Base-by-base conservation (phyloP, 1,140 invertebrate genomes). In the Ridgeia piscesae region DNA sequence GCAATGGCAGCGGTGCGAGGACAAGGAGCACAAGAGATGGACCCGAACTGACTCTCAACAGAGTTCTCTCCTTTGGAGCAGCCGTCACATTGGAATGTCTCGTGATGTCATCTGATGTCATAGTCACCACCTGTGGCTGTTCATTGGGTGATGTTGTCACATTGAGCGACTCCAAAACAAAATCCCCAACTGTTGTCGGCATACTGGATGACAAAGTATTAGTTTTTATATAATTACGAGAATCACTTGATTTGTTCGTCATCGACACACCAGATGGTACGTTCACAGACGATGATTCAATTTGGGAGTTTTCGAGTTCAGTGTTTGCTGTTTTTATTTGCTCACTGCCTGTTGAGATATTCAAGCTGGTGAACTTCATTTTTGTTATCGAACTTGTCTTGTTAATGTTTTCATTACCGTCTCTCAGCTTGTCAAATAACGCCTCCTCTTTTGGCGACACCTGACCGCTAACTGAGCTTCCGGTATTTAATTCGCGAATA, bases 1-100 rank as follows among this genome's bases (percentile, higher is more conserved):
- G 95, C 0, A 95, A 58, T 0, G 94, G 94, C 1, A 95, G 77
- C 11, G 95, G 95, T n/a, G 92, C 48, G 31, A 95, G 89, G 21
- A 96, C 94, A 14, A 96, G 92, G 48, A 94, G 91, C 77, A 93
- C 94, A 2, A 95, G 92, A 34, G 94, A n/a, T 11, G 58, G 58
- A 77, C 8, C 58, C 2, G 58, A 77, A 77, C 27, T 17, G 58
- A 77, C 58, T 21, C 14, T 4, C 58, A 9, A 77, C 4, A 77
- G 58, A 2, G 58, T 31, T 0, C 4, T 21, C 27, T 0, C 58
- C 27, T 0, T 77, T 17, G 58, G 58, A 21, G 27, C 58, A 77
- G 11, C 17, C 2, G 58, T 77, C 58, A 77, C 58, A 77, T 77
- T 77, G 11, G 58, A 77, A 9, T 21, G 58, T 31, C 58, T 77